Evolutionary conservation across 1,140 invertebrate genomes (phyloP).

Genomic region (Zaprionus capensis): DNA sequence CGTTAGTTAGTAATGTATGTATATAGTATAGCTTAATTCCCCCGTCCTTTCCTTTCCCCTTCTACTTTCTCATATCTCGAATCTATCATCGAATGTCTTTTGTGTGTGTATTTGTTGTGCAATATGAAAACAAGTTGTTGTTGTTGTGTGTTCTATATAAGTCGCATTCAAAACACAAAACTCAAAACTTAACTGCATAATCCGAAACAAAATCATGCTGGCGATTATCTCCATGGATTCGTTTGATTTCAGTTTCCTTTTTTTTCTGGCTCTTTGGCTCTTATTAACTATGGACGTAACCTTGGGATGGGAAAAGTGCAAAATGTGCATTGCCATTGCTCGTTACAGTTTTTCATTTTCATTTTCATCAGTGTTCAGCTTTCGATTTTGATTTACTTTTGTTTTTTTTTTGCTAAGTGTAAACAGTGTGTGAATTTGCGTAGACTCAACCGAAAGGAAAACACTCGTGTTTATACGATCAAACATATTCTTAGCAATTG

Average conservation of each 20-base stretch:
- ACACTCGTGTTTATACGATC: slow-evolving; percentile 22
- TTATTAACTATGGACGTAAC: slow-evolving; percentile 84
- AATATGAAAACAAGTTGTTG: slow-evolving; percentile 37
- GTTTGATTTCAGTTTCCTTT: slow-evolving; percentile 13
- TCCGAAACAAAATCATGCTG: slow-evolving; percentile 16
- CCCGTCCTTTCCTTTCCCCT: background rate
- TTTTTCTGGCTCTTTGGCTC: slow-evolving; percentile 67
- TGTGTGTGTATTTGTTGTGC: slow-evolving; percentile 33
- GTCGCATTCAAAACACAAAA: background rate
- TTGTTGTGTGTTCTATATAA: background rate
- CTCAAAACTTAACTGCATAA: slow-evolving; percentile 25
- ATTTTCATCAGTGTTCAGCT: slow-evolving; percentile 14
- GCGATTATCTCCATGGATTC: background rate
- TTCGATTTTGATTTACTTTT: background rate
- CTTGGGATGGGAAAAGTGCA: slow-evolving; percentile 80
- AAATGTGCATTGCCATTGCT: slow-evolving; percentile 74
- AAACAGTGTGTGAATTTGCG: slow-evolving; percentile 21
- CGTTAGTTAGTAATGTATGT: slow-evolving; percentile 52
- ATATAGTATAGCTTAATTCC: slow-evolving; percentile 41
- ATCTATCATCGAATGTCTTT: background rate
- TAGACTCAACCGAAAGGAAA: slow-evolving; percentile 35
- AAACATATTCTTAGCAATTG: slow-evolving; percentile 20
- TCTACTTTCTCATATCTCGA: background rate
- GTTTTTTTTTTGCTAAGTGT: slow-evolving; percentile 26
- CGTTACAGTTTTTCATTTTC: slow-evolving; percentile 47